These are phyloP conservation scores for Heliothis virescens DNA, from an alignment of 1,140 invertebrate species.

Conservation along the genomic window DNA sequence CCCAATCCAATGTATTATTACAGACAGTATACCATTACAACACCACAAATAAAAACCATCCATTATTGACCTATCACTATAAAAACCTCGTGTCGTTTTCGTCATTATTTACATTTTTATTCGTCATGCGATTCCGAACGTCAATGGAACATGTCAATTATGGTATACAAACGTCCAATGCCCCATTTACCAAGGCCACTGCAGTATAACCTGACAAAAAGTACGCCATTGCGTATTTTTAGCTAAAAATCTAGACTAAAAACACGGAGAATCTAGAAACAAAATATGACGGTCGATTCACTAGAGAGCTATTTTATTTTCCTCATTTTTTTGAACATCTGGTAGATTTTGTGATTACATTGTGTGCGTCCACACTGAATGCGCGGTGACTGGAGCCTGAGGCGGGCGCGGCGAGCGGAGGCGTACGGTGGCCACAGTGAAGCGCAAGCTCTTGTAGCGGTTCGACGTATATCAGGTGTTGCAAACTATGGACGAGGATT, in stretches of 20 bases:
- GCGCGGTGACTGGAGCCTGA: no score
- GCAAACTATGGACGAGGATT: no score
- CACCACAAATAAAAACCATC: no score
- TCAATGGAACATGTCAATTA: not conserved
- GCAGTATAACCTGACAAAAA: not conserved
- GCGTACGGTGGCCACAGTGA: no score
- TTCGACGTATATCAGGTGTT: no score
- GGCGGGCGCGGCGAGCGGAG: no score
- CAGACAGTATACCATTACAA: no score
- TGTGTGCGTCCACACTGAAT: no score
- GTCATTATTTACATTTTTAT: not conserved
- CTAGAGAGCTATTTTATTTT: constrained; percentile 40
- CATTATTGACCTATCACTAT: no score
- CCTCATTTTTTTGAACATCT: constrained; percentile 47
- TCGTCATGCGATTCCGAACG: not conserved
- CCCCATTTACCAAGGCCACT: not conserved
- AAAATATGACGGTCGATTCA: constrained; percentile 40
- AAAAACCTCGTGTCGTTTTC: no score
- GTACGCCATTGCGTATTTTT: not conserved
- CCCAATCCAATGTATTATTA: no score
- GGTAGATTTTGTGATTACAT: constrained; percentile 29
- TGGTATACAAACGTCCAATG: not conserved
- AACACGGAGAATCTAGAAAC: constrained; percentile 32
- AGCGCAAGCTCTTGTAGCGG: no score
- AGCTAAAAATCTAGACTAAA: constrained; percentile 15